These are phyloP conservation scores for Arothron firmamentum DNA, from an alignment of 2,113 vertebrate genomes.

Conservation along the genomic window DNA sequence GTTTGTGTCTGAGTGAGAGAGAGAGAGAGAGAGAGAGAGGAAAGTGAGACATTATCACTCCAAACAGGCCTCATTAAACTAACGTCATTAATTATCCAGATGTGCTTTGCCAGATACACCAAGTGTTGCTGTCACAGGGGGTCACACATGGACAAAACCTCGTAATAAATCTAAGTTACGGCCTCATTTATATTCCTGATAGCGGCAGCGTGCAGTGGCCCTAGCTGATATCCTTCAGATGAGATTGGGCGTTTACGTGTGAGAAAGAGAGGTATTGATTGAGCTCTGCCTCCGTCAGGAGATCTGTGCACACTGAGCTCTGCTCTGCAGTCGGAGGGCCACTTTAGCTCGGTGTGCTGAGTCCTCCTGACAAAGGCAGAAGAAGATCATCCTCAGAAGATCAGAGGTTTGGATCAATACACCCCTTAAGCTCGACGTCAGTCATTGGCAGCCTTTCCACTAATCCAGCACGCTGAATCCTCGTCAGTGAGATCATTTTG, in stretches of 20 bases:
- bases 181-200: constrained; percentile 34
- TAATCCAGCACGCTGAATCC: no score
- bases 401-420: no score
- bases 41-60: constrained; percentile 51
- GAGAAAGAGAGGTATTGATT: no score
- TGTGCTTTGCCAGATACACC: constrained; percentile 47
- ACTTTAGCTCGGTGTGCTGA: no score
- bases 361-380: no score
- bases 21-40: not conserved
- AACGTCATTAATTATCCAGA: constrained; percentile 73
- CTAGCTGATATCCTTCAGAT: constrained; percentile 4
- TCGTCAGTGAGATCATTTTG: not conserved
- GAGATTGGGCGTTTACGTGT: constrained; percentile 10
- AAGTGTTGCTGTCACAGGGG: constrained; percentile 51
- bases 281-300: no score
- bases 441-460: no score
- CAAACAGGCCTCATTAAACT: constrained; percentile 70
- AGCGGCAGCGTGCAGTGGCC: not conserved
- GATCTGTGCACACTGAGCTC: no score
- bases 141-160: constrained; percentile 51
- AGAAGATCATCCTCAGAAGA: no score
- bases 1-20: constrained; percentile 24
- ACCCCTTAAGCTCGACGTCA: no score
- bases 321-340: no score
- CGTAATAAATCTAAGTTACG: constrained; percentile 34